Evolutionary conservation across 2,797 vertebrate species (phyloP), one percentile per base, ranked within the genome.

Genomic region (Chaetodon trifasciatus): DNA sequence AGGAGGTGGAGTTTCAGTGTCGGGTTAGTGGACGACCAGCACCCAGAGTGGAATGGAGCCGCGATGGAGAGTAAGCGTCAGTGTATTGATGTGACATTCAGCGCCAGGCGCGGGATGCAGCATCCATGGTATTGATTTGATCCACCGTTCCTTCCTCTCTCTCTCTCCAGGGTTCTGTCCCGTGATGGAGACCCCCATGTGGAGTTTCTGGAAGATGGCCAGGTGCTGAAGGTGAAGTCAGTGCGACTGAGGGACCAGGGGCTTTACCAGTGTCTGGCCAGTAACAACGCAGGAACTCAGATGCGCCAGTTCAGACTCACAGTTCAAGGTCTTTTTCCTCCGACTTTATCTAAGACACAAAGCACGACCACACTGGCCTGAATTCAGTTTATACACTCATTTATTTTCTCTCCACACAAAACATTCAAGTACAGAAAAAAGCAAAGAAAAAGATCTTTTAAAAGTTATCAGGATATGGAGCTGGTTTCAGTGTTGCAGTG

Each of bases 11-110:
- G 76, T 93, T 98, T 70, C 92, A 94, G 71, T 98, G 97, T 76
- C 88, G 83, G 52, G 93, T 96, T 8, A 94, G 91, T 0, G 97
- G 97, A 15, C 86, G 84, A 8, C 97, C 97, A 39, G 85, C 65
- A 0, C 97, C 97, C 49, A 91, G 89, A 77, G 94, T 98, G 89
- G 96, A 97, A 71, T 98, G 97, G 97, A 97, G 95, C 88, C 97
- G 96, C 1, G 96, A 97, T 0, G 96, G 96, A 91, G 96, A 96
- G 97, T 97, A 86, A 95, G 97, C 93, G 50, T 62, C 37, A 2
- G 15, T 47, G 56, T 53, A 74, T 16, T 63, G 35, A 67, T 8
- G 24, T 71, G 72, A 67, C 76, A 50, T 81, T 76, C 46, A 70
- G 61, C 10, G 3, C 4, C 1, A 55, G 32, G 15, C 49, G 5